Evolutionary conservation across 2,113 vertebrate genomes (phyloP).

Genomic region (Silurus meridionalis): DNA sequence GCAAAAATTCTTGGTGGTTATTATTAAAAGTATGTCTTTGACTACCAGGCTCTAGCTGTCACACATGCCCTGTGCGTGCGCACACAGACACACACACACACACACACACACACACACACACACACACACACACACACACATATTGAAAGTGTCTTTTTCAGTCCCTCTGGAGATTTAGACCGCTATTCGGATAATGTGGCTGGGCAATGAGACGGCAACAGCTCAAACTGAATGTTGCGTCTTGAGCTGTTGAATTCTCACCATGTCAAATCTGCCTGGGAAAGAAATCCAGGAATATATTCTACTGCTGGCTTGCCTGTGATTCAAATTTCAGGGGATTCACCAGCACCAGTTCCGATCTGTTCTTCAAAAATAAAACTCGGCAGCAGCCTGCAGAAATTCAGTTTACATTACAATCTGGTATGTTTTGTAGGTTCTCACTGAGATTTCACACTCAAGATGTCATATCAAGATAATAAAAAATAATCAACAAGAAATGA

Average conservation of each 20-base stretch:
- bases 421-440: not conserved
- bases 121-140: not conserved
- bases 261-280: not conserved
- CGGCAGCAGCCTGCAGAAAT: not conserved
- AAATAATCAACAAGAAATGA: no score
- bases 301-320: not conserved
- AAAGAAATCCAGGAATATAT: not conserved
- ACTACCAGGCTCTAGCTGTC: not conserved
- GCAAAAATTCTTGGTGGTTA: not conserved
- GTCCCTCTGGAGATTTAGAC: not conserved
- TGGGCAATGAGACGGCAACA: slow-evolving; percentile 18
- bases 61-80: no score
- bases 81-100: not conserved
- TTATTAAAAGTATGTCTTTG: not conserved
- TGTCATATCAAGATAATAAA: not conserved
- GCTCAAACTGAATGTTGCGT: not conserved
- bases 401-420: not conserved
- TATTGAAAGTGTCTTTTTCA: not conserved
- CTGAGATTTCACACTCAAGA: not conserved
- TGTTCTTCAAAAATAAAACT: not conserved
- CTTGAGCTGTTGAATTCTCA: not conserved
- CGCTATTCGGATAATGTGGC: slow-evolving; percentile 14
- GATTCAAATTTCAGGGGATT: not conserved
- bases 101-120: not conserved
- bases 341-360: not conserved